phyloP scores from a whole-genome alignment of 2,113 vertebrate species.

The Lathamus discolor region DNA sequence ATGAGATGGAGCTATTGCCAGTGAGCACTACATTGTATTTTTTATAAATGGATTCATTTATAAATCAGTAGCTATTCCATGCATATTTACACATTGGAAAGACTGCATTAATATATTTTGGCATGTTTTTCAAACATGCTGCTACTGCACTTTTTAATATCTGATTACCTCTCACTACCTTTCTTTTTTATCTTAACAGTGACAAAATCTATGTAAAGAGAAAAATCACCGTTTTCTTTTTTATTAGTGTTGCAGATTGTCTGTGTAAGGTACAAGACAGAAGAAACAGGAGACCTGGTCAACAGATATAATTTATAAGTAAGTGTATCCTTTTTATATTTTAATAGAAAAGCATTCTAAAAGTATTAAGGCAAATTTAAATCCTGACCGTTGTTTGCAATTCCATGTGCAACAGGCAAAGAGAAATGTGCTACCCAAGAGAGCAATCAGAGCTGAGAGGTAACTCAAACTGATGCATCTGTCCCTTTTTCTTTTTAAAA shows the following conservation, averaged over 20 bases:
- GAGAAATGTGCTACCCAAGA: not conserved
- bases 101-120: not conserved
- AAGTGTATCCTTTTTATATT: not conserved
- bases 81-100: not conserved
- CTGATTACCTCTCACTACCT: not conserved
- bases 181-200: not conserved
- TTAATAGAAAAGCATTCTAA: not conserved
- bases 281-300: not conserved
- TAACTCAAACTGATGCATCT: not conserved
- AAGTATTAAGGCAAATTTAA: conserved; percentile 1
- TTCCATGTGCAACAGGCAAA: not conserved
- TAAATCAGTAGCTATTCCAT: not conserved
- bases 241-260: not conserved
- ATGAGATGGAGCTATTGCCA: not conserved
- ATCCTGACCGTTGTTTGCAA: not conserved
- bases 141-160: not conserved
- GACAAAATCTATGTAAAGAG: not conserved
- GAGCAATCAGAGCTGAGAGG: not conserved
- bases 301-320: not conserved
- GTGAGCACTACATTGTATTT: not conserved
- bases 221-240: not conserved
- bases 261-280: not conserved
- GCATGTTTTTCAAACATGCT: not conserved
- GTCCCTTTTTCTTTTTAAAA: not conserved
- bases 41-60: not conserved